These are phyloP conservation scores for Trachelipus rathkii DNA, from an alignment of 1,140 invertebrate species.

Conservation along the genomic window DNA sequence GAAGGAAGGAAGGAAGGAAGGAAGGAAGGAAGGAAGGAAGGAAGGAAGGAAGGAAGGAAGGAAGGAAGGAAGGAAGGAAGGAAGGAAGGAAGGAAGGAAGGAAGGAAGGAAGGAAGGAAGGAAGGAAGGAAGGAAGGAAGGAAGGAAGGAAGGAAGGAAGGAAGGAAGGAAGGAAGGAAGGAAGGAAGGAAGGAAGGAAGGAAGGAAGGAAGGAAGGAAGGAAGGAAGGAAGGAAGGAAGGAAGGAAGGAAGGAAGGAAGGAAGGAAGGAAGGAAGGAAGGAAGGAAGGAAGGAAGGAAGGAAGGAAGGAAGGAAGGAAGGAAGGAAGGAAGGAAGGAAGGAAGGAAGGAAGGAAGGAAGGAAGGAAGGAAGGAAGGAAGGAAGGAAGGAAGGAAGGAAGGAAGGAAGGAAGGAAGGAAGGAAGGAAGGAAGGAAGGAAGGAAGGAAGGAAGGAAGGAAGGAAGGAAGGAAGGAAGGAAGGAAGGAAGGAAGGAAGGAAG, in stretches of 20 bases:
- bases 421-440: not conserved
- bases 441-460: not conserved
- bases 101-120: not conserved
- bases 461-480: slow-evolving; percentile 13
- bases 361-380: not conserved
- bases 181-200: not conserved
- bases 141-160: not conserved
- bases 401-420: not conserved
- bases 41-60: not conserved
- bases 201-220: not conserved
- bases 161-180: not conserved
- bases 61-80: not conserved
- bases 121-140: not conserved
- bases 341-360: slow-evolving; percentile 13
- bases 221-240: not conserved
- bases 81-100: not conserved
- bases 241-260: not conserved
- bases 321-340: not conserved
- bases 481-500: slow-evolving; percentile 7
- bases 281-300: not conserved
- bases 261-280: not conserved
- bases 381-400: slow-evolving; percentile 11
- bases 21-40: not conserved
- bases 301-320: slow-evolving; percentile 7
- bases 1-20: not conserved